phyloP scores from a whole-genome alignment of 2,797 vertebrate species.

The Onychomys torridus region DNA sequence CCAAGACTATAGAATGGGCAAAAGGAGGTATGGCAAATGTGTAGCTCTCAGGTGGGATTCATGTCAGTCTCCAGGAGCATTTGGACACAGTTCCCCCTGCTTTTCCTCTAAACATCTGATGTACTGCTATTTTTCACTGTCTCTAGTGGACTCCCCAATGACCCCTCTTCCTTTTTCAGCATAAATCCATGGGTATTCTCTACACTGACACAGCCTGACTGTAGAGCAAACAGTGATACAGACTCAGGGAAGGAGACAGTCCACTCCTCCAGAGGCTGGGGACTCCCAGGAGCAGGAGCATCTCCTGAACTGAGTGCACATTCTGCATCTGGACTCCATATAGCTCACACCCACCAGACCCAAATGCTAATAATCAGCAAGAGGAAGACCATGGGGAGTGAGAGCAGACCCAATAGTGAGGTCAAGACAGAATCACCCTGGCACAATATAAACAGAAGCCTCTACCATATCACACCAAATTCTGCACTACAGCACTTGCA shows the following conservation, averaged over 20 bases:
- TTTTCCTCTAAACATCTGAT: conserved; percentile 30
- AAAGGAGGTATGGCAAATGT: conserved; percentile 50
- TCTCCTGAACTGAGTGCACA: accelerated
- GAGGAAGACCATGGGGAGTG: not conserved
- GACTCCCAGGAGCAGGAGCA: not conserved
- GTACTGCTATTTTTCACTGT: conserved; percentile 50
- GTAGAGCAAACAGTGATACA: not conserved
- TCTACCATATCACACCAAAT: accelerated
- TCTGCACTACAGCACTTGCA: not conserved
- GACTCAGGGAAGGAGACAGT: too few relatives aligned
- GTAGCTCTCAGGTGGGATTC: conserved; percentile 32
- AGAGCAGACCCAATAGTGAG: not conserved
- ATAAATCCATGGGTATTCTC: conserved; percentile 37
- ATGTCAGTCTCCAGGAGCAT: conserved; percentile 66
- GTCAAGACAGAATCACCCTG: not conserved
- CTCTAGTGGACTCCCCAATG: not conserved
- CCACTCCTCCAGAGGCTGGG: too few relatives aligned
- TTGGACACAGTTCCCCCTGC: not conserved
- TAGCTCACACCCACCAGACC: not conserved
- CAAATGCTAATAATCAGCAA: accelerated
- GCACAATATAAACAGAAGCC: not conserved
- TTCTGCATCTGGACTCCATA: not conserved
- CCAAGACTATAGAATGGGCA: conserved; percentile 71
- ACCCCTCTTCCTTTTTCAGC: conserved; percentile 36
- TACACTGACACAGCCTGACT: not conserved